Base-by-base conservation (phyloP, 2,888 invertebrate genomes). In the Emesis russula region DNA sequence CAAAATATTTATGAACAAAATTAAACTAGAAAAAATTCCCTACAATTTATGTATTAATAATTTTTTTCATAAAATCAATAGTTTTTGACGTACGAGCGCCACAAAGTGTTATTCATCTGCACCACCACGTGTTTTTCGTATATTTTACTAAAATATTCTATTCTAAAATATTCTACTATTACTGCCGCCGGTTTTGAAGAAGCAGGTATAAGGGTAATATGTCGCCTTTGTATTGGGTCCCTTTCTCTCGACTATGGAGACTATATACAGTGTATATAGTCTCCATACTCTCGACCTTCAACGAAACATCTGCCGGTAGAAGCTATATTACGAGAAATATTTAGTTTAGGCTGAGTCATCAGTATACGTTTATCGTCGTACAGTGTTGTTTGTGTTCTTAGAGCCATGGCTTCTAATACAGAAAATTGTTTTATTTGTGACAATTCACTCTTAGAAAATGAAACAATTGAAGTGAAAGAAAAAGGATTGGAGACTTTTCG, bases 241-340 rank as follows among this genome's bases (percentile, higher is more conserved):
- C 63, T 63, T 63, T 63, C 63, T 63, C 25, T 36, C 6, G 58
- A 58, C 58, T 58, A 58, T 58, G 58, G 58, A 58, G 58, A 58
- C 58, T 58, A 73, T n/a, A 41, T 7, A 73, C 36, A 71, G n/a
- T 38, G 5, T 74, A 15, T 74, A 38, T 44, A 74, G 18, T n/a
- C 44, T 75, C 18, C 44, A 48, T 75, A 25, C 74, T 75, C 75
- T 75, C 75, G 18, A 75, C 75, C 31, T 75, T 75, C 75, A 48
- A 75, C 11, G 75, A 75, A 75, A 75, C 25, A 75, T 74, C 74
- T 74, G 74, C 44, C 74, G 74, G 74, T 74, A 74, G 74, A 41
- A 74, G 41, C 58, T 58, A 58, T 58, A 58, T 74, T 74, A 74
- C 74, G 44, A 74, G 41, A 25, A 25, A 74, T 58, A 58, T 58